Evolutionary conservation across 2,797 vertebrate species (phyloP).

Genomic region (Acomys russatus): DNA sequence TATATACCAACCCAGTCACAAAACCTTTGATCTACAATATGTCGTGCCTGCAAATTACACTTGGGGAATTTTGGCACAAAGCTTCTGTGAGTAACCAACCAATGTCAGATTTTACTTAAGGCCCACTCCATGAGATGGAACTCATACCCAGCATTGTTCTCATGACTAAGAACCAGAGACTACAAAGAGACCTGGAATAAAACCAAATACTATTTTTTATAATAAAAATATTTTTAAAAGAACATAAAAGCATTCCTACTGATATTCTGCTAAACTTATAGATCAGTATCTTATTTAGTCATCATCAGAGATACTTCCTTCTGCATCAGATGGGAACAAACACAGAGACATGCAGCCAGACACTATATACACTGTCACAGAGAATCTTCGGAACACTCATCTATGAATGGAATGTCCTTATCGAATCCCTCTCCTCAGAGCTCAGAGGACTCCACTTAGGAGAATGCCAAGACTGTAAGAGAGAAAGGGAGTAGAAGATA

Average conservation of each 20-base stretch:
- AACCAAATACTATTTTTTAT: neutral
- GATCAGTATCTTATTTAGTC: neutral
- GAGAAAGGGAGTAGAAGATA: neutral
- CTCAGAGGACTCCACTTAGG: neutral
- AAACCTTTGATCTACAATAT: neutral
- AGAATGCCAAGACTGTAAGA: neutral
- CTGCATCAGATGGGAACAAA: neutral
- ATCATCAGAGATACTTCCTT: neutral
- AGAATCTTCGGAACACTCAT: neutral
- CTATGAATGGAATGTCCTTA: neutral
- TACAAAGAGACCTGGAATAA: neutral
- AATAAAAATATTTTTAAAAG: neutral
- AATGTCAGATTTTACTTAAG: neutral
- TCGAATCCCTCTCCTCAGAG: neutral
- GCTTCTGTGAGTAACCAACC: neutral
- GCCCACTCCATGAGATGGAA: neutral
- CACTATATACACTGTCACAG: too few relatives aligned
- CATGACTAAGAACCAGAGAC: neutral
- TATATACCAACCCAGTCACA: neutral
- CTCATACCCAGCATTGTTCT: neutral
- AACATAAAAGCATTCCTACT: neutral
- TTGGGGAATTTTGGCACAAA: neutral
- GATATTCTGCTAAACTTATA: neutral
- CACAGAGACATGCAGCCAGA: neutral
- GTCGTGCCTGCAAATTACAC: neutral